These are phyloP conservation scores for Benthosema pterotum DNA, from an alignment of 2,797 vertebrate genomes.

Conservation along the genomic window DNA sequence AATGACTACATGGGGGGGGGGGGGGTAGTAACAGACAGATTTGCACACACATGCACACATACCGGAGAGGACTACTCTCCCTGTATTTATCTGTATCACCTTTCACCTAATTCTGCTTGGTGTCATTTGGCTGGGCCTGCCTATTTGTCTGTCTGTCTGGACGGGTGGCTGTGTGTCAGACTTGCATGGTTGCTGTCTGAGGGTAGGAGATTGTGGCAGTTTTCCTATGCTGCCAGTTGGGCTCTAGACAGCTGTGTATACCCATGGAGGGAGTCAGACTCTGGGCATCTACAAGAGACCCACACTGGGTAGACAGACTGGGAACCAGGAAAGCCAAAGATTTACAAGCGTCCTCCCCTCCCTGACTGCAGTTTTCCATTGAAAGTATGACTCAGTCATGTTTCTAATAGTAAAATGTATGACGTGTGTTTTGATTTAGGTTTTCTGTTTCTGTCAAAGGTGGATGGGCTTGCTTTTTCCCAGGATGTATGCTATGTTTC, in stretches of 20 bases:
- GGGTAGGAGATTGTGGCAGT: slow-evolving; percentile 1
- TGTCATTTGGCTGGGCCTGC: slow-evolving; percentile 10
- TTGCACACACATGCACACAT: slow-evolving; percentile 1
- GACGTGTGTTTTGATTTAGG: slow-evolving; percentile 20
- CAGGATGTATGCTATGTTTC: not conserved
- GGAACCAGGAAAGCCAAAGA: slow-evolving; percentile 31
- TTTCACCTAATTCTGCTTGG: slow-evolving; percentile 32
- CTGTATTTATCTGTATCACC: slow-evolving; percentile 17
- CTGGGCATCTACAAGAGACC: slow-evolving; percentile 4
- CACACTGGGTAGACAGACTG: slow-evolving; percentile 10
- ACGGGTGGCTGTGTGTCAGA: not conserved
- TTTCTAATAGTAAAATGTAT: slow-evolving; percentile 24
- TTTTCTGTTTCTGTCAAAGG: slow-evolving; percentile 27
- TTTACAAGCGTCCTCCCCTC: slow-evolving; percentile 47
- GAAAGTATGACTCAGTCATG: slow-evolving; percentile 40
- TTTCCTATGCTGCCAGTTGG: slow-evolving; percentile 4
- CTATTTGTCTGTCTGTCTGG: not conserved
- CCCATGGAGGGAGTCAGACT: slow-evolving; percentile 10
- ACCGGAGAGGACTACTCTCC: not conserved
- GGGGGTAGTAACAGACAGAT: not conserved
- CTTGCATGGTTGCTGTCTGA: not conserved
- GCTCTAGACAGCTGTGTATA: slow-evolving; percentile 5
- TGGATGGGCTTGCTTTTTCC: not conserved
- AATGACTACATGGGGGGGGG: not conserved
- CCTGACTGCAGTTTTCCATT: slow-evolving; percentile 45